Evolutionary conservation across 2,797 vertebrate species (phyloP).

Genomic region (Hydrolagus colliei): DNA sequence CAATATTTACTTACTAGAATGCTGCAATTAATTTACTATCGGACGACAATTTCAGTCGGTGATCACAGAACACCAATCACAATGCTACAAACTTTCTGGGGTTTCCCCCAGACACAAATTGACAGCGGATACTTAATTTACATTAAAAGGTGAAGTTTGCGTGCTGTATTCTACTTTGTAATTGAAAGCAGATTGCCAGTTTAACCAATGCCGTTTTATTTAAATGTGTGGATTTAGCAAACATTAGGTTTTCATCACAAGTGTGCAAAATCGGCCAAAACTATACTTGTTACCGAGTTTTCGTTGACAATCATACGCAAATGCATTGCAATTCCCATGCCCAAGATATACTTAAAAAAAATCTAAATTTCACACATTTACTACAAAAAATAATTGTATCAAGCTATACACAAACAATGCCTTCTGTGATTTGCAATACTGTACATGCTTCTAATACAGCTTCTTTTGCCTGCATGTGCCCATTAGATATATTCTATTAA

Average conservation of each 20-base stretch:
- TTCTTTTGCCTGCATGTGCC: neutral
- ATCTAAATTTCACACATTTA: too few relatives aligned
- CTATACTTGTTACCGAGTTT: too few relatives aligned
- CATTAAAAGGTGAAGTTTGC: neutral
- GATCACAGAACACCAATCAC: neutral
- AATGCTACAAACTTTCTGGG: neutral
- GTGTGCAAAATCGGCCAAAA: too few relatives aligned
- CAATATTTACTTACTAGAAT: neutral
- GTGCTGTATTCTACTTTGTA: neutral
- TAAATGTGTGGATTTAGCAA: too few relatives aligned
- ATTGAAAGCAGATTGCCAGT: too few relatives aligned
- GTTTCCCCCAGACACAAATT: neutral
- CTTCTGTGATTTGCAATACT: neutral
- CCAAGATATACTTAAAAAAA: too few relatives aligned
- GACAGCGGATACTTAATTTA: neutral
- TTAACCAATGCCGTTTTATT: too few relatives aligned
- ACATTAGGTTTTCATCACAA: too few relatives aligned
- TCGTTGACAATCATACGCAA: too few relatives aligned
- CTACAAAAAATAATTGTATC: too few relatives aligned
- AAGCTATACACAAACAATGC: too few relatives aligned
- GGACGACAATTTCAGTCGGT: neutral
- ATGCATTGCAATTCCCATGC: too few relatives aligned
- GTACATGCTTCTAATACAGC: neutral
- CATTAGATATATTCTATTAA: neutral
- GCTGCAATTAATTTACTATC: neutral